Percentiles rank a stretch among this genome's conserved stretches.
Evolutionary conservation across 2,888 invertebrate genomes (phyloP).

Genomic region (Pomacea canaliculata): DNA sequence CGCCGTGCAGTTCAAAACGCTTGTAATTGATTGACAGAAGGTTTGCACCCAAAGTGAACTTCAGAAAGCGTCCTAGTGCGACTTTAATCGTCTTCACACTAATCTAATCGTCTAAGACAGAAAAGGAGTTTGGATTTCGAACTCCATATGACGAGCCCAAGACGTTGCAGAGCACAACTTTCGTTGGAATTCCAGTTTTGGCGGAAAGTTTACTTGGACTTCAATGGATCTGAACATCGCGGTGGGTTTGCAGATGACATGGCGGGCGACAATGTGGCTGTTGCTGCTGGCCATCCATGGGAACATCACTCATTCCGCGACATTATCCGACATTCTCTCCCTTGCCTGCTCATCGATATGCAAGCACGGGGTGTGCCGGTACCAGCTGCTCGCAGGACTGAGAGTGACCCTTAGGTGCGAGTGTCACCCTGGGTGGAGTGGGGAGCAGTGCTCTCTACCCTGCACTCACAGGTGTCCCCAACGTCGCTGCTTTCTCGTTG

Average conservation of each 20-base stretch:
- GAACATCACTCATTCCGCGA: conserved; percentile 1
- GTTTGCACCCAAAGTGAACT: too few relatives aligned
- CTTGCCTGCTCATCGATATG: conserved; percentile 19
- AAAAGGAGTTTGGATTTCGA: too few relatives aligned
- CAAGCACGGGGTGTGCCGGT: conserved; percentile 20
- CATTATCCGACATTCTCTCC: background rate
- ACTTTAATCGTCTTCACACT: too few relatives aligned
- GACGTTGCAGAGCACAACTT: too few relatives aligned
- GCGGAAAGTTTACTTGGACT: too few relatives aligned
- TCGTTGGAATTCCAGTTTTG: too few relatives aligned
- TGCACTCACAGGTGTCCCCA: conserved; percentile 6
- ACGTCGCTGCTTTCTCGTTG: conserved; percentile 22
- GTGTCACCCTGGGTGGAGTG: conserved; percentile 27
- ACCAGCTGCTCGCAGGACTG: background rate
- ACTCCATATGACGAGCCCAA: too few relatives aligned
- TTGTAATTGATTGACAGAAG: too few relatives aligned
- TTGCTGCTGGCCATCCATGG: background rate
- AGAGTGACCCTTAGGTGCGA: conserved; percentile 4
- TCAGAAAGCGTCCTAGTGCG: too few relatives aligned
- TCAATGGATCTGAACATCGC: background rate
- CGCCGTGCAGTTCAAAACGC: too few relatives aligned
- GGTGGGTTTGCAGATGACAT: background rate
- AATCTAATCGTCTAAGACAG: too few relatives aligned
- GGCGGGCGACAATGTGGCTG: background rate
- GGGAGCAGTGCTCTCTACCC: conserved; percentile 18